These are phyloP conservation scores for Corythucha ciliata DNA, from an alignment of 2,888 invertebrate species.

Conservation along the genomic window DNA sequence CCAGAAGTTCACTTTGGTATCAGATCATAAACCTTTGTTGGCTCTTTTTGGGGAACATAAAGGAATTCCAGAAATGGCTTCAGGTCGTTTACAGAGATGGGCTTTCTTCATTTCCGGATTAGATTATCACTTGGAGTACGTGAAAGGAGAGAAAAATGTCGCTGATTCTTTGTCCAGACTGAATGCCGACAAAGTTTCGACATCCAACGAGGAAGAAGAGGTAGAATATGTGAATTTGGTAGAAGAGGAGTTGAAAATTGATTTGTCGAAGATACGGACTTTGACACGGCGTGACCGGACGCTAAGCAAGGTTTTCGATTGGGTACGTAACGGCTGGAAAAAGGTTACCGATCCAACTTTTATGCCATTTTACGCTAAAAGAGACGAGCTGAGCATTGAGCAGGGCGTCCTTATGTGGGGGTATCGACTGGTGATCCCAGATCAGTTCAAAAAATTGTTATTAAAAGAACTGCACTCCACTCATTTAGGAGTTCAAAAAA, in stretches of 20 bases:
- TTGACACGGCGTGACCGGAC: slow-evolving; percentile 13
- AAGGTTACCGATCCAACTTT: slow-evolving; percentile 4
- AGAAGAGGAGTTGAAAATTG: slow-evolving; percentile 1
- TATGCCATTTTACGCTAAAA: slow-evolving; percentile 13
- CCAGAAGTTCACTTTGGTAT: slow-evolving; percentile 35
- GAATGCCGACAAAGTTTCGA: neutral
- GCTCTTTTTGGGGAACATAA: slow-evolving; percentile 37
- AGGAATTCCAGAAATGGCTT: slow-evolving; percentile 38
- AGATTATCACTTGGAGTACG: slow-evolving; percentile 31
- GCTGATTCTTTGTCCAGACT: slow-evolving; percentile 8
- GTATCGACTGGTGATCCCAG: slow-evolving; percentile 35
- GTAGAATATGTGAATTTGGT: slow-evolving; percentile 9
- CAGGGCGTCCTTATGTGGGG: slow-evolving; percentile 31
- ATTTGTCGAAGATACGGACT: slow-evolving; percentile 15
- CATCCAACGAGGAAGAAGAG: neutral
- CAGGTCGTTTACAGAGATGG: slow-evolving; percentile 38
- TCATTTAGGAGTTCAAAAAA: slow-evolving; percentile 35
- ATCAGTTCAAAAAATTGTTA: slow-evolving; percentile 24
- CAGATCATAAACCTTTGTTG: slow-evolving; percentile 39
- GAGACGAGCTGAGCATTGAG: slow-evolving; percentile 18
- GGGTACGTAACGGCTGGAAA: slow-evolving; percentile 15
- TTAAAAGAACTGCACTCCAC: slow-evolving; percentile 33
- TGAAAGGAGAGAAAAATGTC: slow-evolving; percentile 25
- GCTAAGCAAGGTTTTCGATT: slow-evolving; percentile 15
- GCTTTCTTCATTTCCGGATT: slow-evolving; percentile 30